These are phyloP conservation scores for Poecile montanus DNA, from an alignment of 2,797 vertebrate species.

Conservation along the genomic window DNA sequence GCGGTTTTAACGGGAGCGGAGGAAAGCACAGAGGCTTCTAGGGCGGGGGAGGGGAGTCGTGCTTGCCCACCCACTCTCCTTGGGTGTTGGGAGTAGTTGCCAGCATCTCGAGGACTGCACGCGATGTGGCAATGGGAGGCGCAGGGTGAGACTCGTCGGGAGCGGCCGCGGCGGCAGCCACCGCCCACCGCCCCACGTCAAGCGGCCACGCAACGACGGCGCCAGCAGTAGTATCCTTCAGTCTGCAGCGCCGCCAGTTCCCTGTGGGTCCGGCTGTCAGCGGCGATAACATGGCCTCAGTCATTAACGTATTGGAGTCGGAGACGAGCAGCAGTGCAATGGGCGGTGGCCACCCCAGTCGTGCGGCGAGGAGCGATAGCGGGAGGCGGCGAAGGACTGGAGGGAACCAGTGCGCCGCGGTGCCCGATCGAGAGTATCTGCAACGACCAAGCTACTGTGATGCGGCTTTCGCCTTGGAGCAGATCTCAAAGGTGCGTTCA, in stretches of 20 bases:
- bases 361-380: neutral
- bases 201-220: constrained; percentile 70
- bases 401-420: constrained; percentile 57
- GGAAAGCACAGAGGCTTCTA: neutral
- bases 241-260: constrained; percentile 60
- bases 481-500: constrained; percentile 91
- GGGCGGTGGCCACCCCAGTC: constrained; percentile 31
- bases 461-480: constrained; percentile 92
- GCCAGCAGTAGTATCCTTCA: constrained; percentile 73
- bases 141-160: constrained; percentile 91
- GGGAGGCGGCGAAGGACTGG: constrained; percentile 64
- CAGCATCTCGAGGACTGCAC: constrained; percentile 86
- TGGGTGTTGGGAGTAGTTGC: constrained; percentile 86
- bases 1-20: neutral
- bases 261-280: constrained; percentile 67
- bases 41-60: constrained; percentile 6
- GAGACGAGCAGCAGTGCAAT: constrained; percentile 72
- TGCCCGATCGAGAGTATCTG: constrained; percentile 91
- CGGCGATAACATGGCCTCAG: constrained; percentile 93
- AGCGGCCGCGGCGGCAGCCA: constrained; percentile 64
- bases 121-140: constrained; percentile 98
- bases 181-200: constrained; percentile 32
- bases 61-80: constrained; percentile 25
- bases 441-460: constrained; percentile 98
- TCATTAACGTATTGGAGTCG: constrained; percentile 88